Evolutionary conservation across 2,888 invertebrate genomes (phyloP).

Genomic region (Neoaliturus tenellus): DNA sequence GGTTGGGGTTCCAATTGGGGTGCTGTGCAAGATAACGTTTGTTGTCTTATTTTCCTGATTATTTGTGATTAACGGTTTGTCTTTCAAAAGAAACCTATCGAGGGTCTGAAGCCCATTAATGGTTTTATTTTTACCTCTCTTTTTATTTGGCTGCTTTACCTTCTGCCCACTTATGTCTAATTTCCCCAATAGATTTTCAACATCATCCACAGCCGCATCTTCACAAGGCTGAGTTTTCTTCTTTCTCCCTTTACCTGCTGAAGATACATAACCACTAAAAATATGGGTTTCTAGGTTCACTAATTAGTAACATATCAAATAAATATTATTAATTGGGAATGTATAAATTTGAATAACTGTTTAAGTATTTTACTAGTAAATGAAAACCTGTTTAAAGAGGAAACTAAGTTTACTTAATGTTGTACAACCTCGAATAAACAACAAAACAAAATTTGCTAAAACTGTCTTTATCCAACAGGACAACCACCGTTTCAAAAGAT

Average conservation of each 20-base stretch:
- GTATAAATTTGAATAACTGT: no score
- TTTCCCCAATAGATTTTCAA: conserved; percentile 59
- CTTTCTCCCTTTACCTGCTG: conserved; percentile 59
- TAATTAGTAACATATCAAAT: not conserved
- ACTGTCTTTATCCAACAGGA: no score
- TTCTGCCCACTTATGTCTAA: conserved; percentile 59
- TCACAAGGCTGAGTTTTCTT: conserved; percentile 62
- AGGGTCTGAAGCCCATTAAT: conserved; percentile 57
- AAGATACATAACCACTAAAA: no score
- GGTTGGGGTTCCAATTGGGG: conserved; percentile 14
- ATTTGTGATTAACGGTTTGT: not conserved
- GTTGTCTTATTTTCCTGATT: not conserved
- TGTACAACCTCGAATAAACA: no score
- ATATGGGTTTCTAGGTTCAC: not conserved
- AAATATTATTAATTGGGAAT: not conserved
- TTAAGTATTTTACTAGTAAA: no score
- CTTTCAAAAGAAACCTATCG: conserved; percentile 55
- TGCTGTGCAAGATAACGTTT: conserved; percentile 14
- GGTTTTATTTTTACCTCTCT: conserved; percentile 56
- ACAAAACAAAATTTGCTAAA: no score
- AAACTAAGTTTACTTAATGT: no score
- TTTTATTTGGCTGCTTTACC: conserved; percentile 60
- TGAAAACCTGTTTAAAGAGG: no score
- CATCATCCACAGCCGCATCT: conserved; percentile 58
- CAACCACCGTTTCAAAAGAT: no score